Conservation (phyloP, 1,140 invertebrate genomes). For the Pachyrhynchus sulphureomaculatus region DNA sequence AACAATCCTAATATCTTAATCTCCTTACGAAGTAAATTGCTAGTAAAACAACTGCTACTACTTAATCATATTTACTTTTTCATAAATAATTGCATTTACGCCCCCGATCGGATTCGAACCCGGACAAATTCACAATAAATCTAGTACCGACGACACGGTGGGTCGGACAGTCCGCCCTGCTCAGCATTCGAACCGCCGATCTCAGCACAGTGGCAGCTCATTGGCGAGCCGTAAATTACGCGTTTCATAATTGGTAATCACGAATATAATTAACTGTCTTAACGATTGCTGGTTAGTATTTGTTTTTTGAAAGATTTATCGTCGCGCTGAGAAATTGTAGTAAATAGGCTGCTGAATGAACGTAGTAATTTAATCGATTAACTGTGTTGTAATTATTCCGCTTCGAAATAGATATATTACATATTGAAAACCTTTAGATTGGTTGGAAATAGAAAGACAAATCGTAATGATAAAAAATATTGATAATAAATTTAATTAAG, state of each 20-base stretch:
- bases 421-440: too few relatives aligned
- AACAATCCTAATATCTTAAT: too few relatives aligned
- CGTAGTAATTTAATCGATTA: constrained; percentile 16
- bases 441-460: too few relatives aligned
- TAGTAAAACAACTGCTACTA: constrained; percentile 17
- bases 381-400: constrained; percentile 9
- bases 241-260: constrained; percentile 20
- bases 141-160: neutral
- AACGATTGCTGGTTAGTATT: constrained; percentile 8
- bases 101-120: constrained; percentile 12
- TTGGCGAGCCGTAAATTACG: constrained; percentile 19
- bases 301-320: constrained; percentile 20
- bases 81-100: constrained; percentile 14
- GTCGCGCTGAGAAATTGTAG: neutral
- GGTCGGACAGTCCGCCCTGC: constrained; percentile 12
- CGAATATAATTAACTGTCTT: constrained; percentile 11
- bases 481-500: too few relatives aligned
- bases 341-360: constrained; percentile 6
- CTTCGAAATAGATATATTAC: neutral
- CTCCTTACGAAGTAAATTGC: constrained; percentile 16
- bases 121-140: constrained; percentile 10
- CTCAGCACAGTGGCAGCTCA: constrained; percentile 20
- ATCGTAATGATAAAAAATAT: too few relatives aligned
- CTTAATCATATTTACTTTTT: constrained; percentile 28
- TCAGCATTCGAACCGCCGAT: neutral